Evolutionary conservation across 2,797 vertebrate genomes (phyloP), one percentile per base, ranked within the genome.

Genomic region (Pagetopsis macropterus): DNA sequence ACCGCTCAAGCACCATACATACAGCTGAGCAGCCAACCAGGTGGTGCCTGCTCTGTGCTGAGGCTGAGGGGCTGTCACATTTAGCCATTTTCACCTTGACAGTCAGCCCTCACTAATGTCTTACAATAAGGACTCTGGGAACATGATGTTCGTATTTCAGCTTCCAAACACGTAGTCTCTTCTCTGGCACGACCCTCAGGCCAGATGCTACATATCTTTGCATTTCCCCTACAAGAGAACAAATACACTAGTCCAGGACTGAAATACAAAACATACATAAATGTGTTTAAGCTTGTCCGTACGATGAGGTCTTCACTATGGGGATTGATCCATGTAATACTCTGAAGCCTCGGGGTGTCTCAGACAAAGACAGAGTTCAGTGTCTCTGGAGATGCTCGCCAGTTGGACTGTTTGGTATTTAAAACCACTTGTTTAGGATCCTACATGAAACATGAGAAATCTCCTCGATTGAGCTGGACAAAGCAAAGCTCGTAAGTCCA

Each of bases 341-440:
- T 54, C 37, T 69, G 27, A 78, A 65, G 40, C 65, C 43, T 79
- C 11, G 9, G 48, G 40, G 46, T 70, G 70, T 61, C 75, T 84
- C 59, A 50, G 14, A 75, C 45, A 33, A 75, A 78, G 64, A 69
- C 40, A 21, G 56, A 46, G 64, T 67, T 75, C 7, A 61, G 7
- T 57, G 9, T 75, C 54, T 69, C 55, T 33, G 58, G 56, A 61
- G 46, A 67, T 55, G 69, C 27, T 37, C 23, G 31, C 74, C 72
- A 75, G 65, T 66, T 71, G 73, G 37, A 71, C 61, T 57, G 43
- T 64, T 41, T 72, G 37, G 55, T 71, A 67, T 65, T 65, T 62
- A 72, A 68, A 75, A 61, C 65, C 67, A 40, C 14, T 61, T 84
- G 45, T 70, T 45, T 69, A 23, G 16, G 33, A 65, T 74, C 48